Percentiles rank a stretch among this genome's conserved stretches.
phyloP scores from a whole-genome alignment of 2,888 invertebrate genomes.

The Oscheius onirici region DNA sequence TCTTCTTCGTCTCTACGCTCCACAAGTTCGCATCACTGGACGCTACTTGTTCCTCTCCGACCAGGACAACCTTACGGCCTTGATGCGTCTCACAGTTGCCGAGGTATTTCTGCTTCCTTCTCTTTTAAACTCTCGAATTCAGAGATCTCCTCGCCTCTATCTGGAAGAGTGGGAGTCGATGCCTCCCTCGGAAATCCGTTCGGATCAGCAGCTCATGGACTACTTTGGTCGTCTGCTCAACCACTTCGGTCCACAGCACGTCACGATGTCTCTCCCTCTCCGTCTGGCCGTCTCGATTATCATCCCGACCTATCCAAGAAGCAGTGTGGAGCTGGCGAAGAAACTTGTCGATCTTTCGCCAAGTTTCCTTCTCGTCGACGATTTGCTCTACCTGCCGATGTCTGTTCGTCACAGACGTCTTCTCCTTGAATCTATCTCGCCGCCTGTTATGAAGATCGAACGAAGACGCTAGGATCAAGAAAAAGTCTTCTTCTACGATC shows the following conservation, averaged over 20 bases:
- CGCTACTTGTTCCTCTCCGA: constrained; percentile 6
- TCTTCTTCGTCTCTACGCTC: constrained; percentile 16
- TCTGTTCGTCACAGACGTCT: constrained; percentile 16
- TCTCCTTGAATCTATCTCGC: constrained; percentile 13
- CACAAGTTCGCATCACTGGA: constrained; percentile 21
- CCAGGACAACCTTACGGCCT: constrained; percentile 7
- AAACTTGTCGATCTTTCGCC: constrained; percentile 11
- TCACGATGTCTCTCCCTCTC: constrained; percentile 12
- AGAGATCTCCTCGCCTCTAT: constrained; percentile 7
- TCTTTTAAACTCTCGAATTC: neutral
- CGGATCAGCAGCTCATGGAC: constrained; percentile 24
- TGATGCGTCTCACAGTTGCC: constrained; percentile 2
- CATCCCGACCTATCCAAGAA: neutral
- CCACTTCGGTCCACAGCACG: constrained; percentile 28
- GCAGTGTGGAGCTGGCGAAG: neutral
- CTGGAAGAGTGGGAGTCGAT: constrained; percentile 23
- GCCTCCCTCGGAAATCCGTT: constrained; percentile 17
- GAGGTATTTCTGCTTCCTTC: neutral
- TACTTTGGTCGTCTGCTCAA: constrained; percentile 11
- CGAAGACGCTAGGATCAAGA: neutral
- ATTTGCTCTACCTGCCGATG: constrained; percentile 11
- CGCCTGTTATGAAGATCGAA: neutral
- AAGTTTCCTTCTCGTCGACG: constrained; percentile 15
- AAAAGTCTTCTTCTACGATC: neutral
- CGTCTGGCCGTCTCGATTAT: constrained; percentile 15